phyloP scores from a whole-genome alignment of 2,888 invertebrate species.

The Drosophila anomelani region DNA sequence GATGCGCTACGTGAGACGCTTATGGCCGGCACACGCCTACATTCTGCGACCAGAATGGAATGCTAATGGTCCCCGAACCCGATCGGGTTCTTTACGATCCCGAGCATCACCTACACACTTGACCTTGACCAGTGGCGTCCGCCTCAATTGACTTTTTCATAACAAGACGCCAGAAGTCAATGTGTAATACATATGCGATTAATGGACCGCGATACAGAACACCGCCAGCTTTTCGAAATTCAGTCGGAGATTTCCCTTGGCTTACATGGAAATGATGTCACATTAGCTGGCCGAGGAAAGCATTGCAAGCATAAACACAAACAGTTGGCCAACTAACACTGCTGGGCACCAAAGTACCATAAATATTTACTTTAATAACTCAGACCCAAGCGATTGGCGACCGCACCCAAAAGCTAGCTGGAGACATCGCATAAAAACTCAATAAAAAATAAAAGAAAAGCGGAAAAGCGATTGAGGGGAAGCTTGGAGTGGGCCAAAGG shows the following conservation, averaged over 20 bases:
- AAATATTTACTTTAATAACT: conserved; percentile 49
- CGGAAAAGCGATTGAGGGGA: conserved; percentile 8
- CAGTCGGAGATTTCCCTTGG: conserved; percentile 14
- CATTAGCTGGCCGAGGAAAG: conserved; percentile 22
- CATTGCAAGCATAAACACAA: conserved; percentile 22
- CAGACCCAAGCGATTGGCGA: conserved; percentile 19
- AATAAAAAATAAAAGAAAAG: conserved; percentile 23
- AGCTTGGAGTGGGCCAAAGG: conserved; percentile 18
- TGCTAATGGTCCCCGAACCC: conserved; percentile 26
- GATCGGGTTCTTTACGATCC: conserved; percentile 28
- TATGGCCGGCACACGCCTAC: conserved; percentile 54
- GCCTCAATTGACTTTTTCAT: conserved; percentile 32
- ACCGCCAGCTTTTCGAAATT: conserved; percentile 19
- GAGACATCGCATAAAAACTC: conserved; percentile 15
- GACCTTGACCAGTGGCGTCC: conserved; percentile 29
- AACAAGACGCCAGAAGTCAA: conserved; percentile 3
- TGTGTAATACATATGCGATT: conserved; percentile 22
- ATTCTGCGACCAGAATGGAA: conserved; percentile 47
- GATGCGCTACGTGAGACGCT: conserved; percentile 31
- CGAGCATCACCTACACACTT: conserved; percentile 34
- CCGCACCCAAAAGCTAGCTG: conserved; percentile 33
- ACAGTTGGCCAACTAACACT: conserved; percentile 33
- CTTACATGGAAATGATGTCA: conserved; percentile 43
- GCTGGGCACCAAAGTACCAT: conserved; percentile 28
- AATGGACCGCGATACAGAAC: conserved; percentile 24